Conservation (phyloP, 2,888 invertebrate genomes). For the Chrysodeixis includens region DNA sequence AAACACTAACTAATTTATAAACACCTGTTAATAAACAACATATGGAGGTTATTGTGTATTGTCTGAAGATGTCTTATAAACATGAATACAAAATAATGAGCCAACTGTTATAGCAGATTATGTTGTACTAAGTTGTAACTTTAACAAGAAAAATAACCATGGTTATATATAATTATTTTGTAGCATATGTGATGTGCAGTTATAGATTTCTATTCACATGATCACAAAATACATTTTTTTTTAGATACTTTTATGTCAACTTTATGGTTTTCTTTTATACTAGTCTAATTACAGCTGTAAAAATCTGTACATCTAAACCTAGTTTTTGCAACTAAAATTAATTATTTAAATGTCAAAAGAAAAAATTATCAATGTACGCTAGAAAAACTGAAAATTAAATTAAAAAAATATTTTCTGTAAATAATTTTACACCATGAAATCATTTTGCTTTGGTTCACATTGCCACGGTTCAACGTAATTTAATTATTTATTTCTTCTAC, state of each 20-base stretch:
- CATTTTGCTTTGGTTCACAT: constrained; percentile 4
- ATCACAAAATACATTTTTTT: too few relatives aligned
- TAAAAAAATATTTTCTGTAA: neutral
- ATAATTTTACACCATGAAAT: constrained; percentile 13
- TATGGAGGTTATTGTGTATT: neutral
- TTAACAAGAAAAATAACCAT: neutral
- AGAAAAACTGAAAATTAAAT: neutral
- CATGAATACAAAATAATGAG: constrained; percentile 1
- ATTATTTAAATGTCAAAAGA: too few relatives aligned
- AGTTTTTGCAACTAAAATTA: too few relatives aligned
- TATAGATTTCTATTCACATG: too few relatives aligned
- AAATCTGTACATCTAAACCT: too few relatives aligned
- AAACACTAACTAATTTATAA: neutral
- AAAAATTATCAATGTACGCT: too few relatives aligned
- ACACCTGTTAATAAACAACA: neutral
- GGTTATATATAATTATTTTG: too few relatives aligned
- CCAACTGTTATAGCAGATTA: neutral
- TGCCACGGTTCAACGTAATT: neutral
- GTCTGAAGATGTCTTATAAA: neutral
- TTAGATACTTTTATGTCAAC: too few relatives aligned
- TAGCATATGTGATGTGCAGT: neutral
- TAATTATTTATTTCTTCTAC: constrained; percentile 7
- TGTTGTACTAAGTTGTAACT: neutral
- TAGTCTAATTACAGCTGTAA: too few relatives aligned
- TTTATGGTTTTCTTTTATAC: too few relatives aligned